These are phyloP conservation scores for Limnothrissa miodon DNA, from an alignment of 2,113 vertebrate species.

Conservation along the genomic window DNA sequence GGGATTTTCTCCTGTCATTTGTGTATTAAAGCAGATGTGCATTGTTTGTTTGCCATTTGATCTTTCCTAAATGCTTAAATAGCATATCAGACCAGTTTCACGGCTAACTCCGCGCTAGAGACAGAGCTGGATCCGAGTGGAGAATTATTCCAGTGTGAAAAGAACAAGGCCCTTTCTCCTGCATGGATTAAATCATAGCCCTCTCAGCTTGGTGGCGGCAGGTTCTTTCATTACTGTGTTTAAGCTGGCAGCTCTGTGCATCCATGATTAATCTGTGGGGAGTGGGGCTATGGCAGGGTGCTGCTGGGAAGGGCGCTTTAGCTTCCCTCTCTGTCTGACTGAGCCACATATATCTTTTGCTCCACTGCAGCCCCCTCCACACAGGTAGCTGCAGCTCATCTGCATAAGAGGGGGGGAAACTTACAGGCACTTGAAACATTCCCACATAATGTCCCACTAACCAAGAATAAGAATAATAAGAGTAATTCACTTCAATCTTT, in stretches of 20 bases:
- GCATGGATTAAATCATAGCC: constrained; percentile 11
- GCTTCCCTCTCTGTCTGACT: background rate
- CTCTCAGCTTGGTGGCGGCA: background rate
- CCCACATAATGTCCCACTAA: background rate
- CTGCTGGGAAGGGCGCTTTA: background rate
- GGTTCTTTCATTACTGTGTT: constrained; percentile 16
- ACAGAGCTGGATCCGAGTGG: background rate
- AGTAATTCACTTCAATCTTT: background rate
- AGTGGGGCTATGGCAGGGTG: background rate
- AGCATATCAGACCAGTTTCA: background rate
- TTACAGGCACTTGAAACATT: background rate
- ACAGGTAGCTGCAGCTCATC: background rate
- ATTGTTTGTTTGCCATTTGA: background rate
- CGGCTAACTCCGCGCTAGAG: background rate
- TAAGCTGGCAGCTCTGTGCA: constrained; percentile 5
- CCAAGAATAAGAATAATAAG: no score
- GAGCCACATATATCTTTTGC: background rate
- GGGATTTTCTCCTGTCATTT: background rate
- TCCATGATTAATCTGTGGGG: background rate
- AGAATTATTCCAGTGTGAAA: background rate
- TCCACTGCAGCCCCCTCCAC: background rate
- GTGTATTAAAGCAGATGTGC: background rate
- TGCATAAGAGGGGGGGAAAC: background rate
- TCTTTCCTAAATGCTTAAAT: background rate
- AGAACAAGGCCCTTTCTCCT: background rate